Base-by-base conservation (phyloP, 1,140 invertebrate species). In the Drosophila athabasca region DNA sequence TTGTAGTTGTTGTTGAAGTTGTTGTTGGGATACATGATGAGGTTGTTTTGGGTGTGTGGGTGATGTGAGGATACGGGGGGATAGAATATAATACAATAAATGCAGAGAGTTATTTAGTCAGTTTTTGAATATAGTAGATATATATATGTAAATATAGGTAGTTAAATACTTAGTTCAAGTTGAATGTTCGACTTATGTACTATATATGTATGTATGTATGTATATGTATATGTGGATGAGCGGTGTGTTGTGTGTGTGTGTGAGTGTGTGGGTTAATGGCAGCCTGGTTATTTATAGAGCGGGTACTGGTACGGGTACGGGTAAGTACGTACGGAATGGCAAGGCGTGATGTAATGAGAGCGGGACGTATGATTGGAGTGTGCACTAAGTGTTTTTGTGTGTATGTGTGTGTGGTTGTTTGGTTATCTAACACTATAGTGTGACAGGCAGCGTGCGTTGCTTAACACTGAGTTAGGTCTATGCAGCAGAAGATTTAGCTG, bases 21-120 rank as follows among this genome's bases (percentile, higher is more conserved):
- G 65, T 62, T 44, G 61, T 62, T 61, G 61, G 61, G 61, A 46
- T 62, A 9, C 61, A 62, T 64, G 35, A 39, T 24, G 24, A 60
- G 53, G 62, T 60, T 58, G 35, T 57, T 70, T 82, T 62, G 62
- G 62, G 62, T 75, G 43, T 50, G 55, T 65, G 62, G 76, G 62
- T 68, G 65, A 75, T 75, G 81, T 29, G 43, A 51, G 75, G 64
- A 52, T n/a, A 70, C 17, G 66, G 69, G 67, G 61, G 68, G 67
- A 88, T 72, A 87, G 79, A 88, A 88, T 88, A 88, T 88, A 88
- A 82, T 88, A 88, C 83, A 79, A 88, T 88, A 88, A 88, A 88
- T 88, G 79, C 83, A 88, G 65, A 88, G 70, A 87, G 83, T 76
- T 79, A 84, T 84, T 84, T 76, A 84, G 76, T 84, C 62, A 85